Base-by-base conservation (phyloP, 2,888 invertebrate genomes). In the Drosophila lutescens region DNA sequence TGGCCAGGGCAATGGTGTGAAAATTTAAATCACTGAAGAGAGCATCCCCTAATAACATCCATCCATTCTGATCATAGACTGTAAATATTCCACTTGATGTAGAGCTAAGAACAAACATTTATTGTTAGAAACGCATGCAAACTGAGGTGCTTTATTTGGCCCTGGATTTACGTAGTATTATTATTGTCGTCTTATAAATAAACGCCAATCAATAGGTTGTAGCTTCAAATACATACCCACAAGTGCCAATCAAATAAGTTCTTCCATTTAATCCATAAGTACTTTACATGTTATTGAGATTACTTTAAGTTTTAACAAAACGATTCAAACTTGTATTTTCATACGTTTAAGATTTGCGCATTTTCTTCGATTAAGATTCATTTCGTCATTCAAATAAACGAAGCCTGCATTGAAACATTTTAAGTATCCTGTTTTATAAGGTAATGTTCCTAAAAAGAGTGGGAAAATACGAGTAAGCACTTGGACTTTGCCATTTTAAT, bases 161-260 rank as follows among this genome's bases (percentile, higher is more conserved):
- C 17, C 63, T 38, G 40, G 54, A 50, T 44, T 61, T 58, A 60
- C 53, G 57, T 79, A 82, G 76, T 79, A 82, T 82, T 82, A 85
- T 78, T 66, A 38, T 12, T 17, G 15, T 53, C 38, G 55, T 10
- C 57, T 75, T 54, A 23, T 40, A 10, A n/a, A 20, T 44, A 63
- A 59, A 50, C 59, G 60, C 59, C 54, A 53, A 53, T 62, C 53
- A 20, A 71, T 71, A 58, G 72, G 58, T 71, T 71, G 71, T 71
- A 70, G 62, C 41, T 46, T 38, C 56, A 53, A 69, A 51, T 43
- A 51, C 70, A 69, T 44, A 67, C 60, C 51, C 60, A 78, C 77
- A 76, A 86, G 85, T 86, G 85, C 85, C 87, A 86, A 86, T 86
- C 74, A 72, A 73, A 62, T 71, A 72, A 79, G 81, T 76, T 84